Evolutionary conservation across 2,888 invertebrate species (phyloP).

Genomic region (Drosophila pseudotakahashii): DNA sequence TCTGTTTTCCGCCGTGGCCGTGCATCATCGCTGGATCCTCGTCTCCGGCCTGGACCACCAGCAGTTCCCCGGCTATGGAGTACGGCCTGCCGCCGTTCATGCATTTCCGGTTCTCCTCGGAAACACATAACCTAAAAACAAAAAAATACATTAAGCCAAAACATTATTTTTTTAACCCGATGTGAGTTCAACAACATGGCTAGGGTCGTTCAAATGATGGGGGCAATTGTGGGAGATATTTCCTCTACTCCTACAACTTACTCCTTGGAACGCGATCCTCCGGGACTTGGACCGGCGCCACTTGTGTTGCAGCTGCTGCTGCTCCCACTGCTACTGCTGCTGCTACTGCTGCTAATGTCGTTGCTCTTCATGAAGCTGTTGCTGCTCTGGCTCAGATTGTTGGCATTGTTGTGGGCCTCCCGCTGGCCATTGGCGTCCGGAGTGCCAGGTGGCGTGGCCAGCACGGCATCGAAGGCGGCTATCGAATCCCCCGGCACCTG

Average conservation of each 20-base stretch:
- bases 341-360: slow-evolving; percentile 22
- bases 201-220: no score
- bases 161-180: no score
- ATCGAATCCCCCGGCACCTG: slow-evolving; percentile 81
- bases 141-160: no score
- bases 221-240: no score
- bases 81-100: no score
- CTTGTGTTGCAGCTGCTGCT: slow-evolving; percentile 48
- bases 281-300: slow-evolving; percentile 49
- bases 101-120: no score
- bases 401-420: slow-evolving; percentile 82
- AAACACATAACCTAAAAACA: no score
- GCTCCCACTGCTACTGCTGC: slow-evolving; percentile 48
- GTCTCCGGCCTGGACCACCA: slow-evolving; percentile 71
- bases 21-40: slow-evolving; percentile 69
- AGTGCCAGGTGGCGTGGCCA: slow-evolving; percentile 80
- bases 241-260: no score
- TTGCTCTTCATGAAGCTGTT: slow-evolving; percentile 28
- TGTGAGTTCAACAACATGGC: no score
- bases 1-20: slow-evolving; percentile 80
- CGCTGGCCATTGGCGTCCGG: slow-evolving; percentile 62
- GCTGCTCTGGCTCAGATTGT: slow-evolving; percentile 53
- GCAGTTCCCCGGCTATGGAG: slow-evolving; percentile 85
- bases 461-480: slow-evolving; percentile 50
- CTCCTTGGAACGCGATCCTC: slow-evolving; percentile 49